phyloP scores from a whole-genome alignment of 2,797 vertebrate species.

The Enteromius radiatus region DNA sequence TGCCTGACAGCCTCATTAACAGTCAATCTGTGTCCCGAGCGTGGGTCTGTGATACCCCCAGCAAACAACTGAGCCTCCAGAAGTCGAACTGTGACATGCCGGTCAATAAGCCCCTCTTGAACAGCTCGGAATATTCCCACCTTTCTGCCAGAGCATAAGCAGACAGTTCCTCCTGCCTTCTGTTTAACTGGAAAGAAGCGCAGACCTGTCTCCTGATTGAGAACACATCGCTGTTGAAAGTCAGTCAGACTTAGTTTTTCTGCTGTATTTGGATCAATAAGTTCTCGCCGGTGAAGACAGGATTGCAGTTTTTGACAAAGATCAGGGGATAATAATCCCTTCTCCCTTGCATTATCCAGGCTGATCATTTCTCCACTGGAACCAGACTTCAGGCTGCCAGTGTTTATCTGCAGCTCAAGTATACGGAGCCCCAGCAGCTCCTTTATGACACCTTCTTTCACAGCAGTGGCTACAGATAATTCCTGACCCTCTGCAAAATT shows the following conservation, averaged over 20 bases:
- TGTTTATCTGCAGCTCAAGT: conserved; percentile 82
- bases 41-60: conserved; percentile 90
- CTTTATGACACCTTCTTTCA: conserved; percentile 81
- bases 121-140: conserved; percentile 88
- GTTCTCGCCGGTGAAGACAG: conserved; percentile 73
- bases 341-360: conserved; percentile 79
- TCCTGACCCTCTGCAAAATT: conserved; percentile 57
- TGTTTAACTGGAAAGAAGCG: conserved; percentile 89
- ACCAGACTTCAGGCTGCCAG: conserved; percentile 77
- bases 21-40: conserved; percentile 86
- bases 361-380: conserved; percentile 68
- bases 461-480: conserved; percentile 76
- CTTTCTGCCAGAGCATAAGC: conserved; percentile 85
- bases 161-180: conserved; percentile 85
- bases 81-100: conserved; percentile 82
- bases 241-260: conserved; percentile 84
- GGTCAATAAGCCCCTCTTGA: conserved; percentile 91
- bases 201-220: conserved; percentile 80
- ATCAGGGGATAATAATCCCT: conserved; percentile 72
- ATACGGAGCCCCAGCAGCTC: conserved; percentile 86
- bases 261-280: conserved; percentile 94
- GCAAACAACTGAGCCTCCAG: conserved; percentile 95
- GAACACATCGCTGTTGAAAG: conserved; percentile 82
- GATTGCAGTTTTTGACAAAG: conserved; percentile 76
- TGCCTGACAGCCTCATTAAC: conserved; percentile 83